phyloP scores from a whole-genome alignment of 2,797 vertebrate genomes.

The Capromys pilorides region DNA sequence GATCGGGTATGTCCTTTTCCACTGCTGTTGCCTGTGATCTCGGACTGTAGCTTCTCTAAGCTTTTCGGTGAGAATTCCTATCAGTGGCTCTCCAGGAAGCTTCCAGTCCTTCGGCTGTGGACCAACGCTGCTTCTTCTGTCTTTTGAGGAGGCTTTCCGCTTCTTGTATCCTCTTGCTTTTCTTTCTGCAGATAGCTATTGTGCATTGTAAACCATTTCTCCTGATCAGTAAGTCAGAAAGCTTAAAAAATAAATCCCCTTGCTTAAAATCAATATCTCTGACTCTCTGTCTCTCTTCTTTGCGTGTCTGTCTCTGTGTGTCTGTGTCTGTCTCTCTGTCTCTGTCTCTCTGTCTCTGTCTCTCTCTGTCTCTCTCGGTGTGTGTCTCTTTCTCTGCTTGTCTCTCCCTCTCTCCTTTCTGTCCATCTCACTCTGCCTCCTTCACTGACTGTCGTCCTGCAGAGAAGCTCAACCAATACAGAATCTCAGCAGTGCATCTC shows the following conservation, averaged over 20 bases:
- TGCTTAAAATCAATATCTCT: neutral
- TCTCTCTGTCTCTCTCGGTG: too few species aligned
- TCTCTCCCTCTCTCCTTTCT: neutral
- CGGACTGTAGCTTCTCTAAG: neutral
- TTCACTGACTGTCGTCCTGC: neutral
- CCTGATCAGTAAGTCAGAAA: neutral
- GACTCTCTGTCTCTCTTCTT: neutral
- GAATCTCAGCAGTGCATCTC: neutral
- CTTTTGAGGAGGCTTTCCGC: neutral
- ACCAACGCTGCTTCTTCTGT: neutral
- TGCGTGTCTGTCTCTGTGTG: too few species aligned
- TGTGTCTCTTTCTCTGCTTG: too few species aligned
- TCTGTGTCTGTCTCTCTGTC: neutral
- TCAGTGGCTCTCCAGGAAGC: neutral
- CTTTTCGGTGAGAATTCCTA: neutral
- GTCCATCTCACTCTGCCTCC: too few species aligned
- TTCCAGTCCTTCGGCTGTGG: neutral
- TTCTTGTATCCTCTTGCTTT: neutral
- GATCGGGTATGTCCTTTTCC: neutral
- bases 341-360: neutral
- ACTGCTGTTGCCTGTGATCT: neutral
- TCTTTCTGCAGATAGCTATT: neutral
- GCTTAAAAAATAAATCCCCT: neutral
- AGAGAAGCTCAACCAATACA: neutral
- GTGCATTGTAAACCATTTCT: neutral